phyloP scores from a whole-genome alignment of 2,797 vertebrate genomes.

The Periparus ater region DNA sequence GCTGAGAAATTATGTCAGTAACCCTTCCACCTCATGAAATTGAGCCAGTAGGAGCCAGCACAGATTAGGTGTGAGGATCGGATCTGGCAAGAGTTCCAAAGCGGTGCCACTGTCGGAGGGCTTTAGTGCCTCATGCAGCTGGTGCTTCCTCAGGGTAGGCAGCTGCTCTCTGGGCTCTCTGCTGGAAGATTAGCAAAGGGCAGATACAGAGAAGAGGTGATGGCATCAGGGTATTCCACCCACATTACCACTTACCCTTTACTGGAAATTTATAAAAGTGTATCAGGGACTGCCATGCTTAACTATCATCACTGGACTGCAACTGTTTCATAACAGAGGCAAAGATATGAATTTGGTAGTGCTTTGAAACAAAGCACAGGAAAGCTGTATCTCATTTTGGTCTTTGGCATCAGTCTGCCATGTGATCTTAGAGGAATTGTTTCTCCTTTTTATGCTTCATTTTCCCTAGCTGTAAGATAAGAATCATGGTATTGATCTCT shows the following conservation, averaged over 20 bases:
- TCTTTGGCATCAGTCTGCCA: background rate
- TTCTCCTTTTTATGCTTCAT: background rate
- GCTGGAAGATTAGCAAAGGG: background rate
- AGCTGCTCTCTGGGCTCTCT: background rate
- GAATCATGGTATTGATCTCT: background rate
- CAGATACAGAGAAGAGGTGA: background rate
- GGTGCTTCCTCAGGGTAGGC: background rate
- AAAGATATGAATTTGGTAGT: background rate
- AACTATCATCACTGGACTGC: background rate
- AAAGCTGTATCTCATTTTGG: background rate
- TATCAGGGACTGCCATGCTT: background rate
- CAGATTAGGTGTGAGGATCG: background rate
- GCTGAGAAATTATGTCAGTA: background rate
- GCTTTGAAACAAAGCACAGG: background rate
- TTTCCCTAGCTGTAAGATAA: background rate
- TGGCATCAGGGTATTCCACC: background rate
- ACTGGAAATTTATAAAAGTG: background rate
- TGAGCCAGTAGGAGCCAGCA: background rate
- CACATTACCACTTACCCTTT: background rate
- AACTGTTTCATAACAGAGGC: background rate
- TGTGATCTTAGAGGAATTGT: background rate
- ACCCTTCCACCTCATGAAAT: background rate
- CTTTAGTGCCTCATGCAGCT: background rate
- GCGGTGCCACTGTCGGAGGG: background rate
- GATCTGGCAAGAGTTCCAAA: background rate